phyloP scores from a whole-genome alignment of 2,113 vertebrate genomes.

The Thoracochromis brauschi region DNA sequence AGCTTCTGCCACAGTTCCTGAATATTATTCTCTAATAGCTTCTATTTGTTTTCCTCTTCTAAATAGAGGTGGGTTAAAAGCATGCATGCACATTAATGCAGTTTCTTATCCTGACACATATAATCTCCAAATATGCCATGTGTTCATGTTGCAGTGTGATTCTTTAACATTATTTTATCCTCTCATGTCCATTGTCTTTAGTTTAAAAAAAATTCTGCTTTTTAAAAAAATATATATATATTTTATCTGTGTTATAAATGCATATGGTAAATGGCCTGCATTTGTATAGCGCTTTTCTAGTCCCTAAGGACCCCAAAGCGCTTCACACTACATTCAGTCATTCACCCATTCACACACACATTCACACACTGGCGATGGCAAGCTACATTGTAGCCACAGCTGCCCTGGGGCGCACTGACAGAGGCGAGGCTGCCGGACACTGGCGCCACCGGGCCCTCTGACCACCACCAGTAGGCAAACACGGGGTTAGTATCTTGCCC shows the following conservation, averaged over 20 bases:
- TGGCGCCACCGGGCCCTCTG: too few species aligned
- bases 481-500: too few species aligned
- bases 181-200: background rate
- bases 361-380: too few species aligned
- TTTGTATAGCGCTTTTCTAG: too few species aligned
- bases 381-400: too few species aligned
- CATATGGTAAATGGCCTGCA: too few species aligned
- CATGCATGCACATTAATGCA: background rate
- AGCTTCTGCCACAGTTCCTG: background rate
- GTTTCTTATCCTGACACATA: background rate
- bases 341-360: too few species aligned
- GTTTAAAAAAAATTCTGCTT: background rate
- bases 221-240: background rate
- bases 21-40: background rate
- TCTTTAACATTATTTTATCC: background rate
- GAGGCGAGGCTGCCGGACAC: too few species aligned
- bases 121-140: background rate
- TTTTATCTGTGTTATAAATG: accelerated
- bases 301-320: too few species aligned
- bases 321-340: too few species aligned
- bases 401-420: too few species aligned
- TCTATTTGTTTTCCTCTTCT: background rate
- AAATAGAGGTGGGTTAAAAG: background rate
- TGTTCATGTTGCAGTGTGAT: background rate
- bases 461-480: too few species aligned